Evolutionary conservation across 2,888 invertebrate species (phyloP), one percentile per base, ranked within the genome.

Genomic region (Spodoptera exigua): DNA sequence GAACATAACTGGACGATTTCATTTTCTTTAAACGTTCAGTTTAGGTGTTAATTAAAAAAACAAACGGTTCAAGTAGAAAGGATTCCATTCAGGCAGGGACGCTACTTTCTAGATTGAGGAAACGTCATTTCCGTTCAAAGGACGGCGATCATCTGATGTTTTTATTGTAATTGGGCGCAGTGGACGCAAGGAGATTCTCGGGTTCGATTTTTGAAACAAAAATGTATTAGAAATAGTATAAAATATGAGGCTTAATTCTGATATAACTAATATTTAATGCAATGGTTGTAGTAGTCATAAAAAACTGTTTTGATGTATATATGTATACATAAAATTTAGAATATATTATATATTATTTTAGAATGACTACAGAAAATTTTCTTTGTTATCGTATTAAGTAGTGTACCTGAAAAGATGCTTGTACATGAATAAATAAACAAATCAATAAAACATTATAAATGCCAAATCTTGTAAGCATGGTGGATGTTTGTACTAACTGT

Each of bases 51-150:
- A 79, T 79, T 76, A 76, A 70, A 78, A 71, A 70, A 72, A 55
- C 36, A 61, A 71, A 56, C 49, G 55, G 53, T 59, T 40, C 63
- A 54, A 54, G 40, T 34, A 48, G 52, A 61, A 76, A 72, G 70
- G 75, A 71, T 76, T 74, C 63, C 59, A 71, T 79, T 74, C 70
- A 55, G 70, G 44, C 44, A 75, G 79, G 67, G 73, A 71, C 78
- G 74, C 76, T 76, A 72, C 71, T 64, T 69, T 58, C 54, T 63
- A 76, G 75, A 81, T 80, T 70, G 75, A 77, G 81, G 82, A 83
- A 86, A 83, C 77, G 84, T 86, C 83, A 86, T 87, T 85, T 87
- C 83, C 82, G 75, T 80, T 76, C 79, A 79, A 83, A 83, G 76
- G 76, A 77, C 78, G 78, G 77, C 78, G 81, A 89, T 83, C 84